A percentile compares a stretch with the other conserved stretches of the same genome.
These are phyloP conservation scores for Pseudomyrmex sp. DNA, from an alignment of 1,140 invertebrate species.

Conservation along the genomic window DNA sequence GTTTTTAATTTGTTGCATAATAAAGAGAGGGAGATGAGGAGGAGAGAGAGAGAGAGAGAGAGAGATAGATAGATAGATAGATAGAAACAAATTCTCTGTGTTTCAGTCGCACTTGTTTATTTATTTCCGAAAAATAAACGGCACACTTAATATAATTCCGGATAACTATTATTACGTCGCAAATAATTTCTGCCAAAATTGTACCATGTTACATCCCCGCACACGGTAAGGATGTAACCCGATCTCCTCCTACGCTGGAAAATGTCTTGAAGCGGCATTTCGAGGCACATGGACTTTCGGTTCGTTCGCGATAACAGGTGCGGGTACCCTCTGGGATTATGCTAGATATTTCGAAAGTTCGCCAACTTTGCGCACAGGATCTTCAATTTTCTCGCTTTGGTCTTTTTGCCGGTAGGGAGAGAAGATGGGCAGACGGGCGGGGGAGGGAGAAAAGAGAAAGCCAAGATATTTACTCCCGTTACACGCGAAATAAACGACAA, in stretches of 20 bases:
- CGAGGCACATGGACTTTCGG: slow-evolving; percentile 43
- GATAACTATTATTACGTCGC: slow-evolving; percentile 29
- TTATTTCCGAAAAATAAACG: background rate
- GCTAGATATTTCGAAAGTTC: slow-evolving; percentile 69
- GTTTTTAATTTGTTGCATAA: too few species aligned
- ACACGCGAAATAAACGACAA: slow-evolving; percentile 32
- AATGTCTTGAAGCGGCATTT: slow-evolving; percentile 57
- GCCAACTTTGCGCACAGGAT: slow-evolving; percentile 58
- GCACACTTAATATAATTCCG: background rate
- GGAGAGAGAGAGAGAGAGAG: too few species aligned
- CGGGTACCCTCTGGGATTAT: slow-evolving; percentile 64
- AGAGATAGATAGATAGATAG: too few species aligned
- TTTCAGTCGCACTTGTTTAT: background rate
- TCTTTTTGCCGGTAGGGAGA: slow-evolving; percentile 8
- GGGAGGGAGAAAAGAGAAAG: background rate
- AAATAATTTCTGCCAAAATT: slow-evolving; percentile 30
- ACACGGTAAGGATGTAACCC: too few species aligned
- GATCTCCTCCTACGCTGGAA: slow-evolving; percentile 43
- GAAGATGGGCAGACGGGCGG: too few species aligned
- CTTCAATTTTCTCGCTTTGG: slow-evolving; percentile 36
- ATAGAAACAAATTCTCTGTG: background rate
- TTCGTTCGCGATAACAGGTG: slow-evolving; percentile 56
- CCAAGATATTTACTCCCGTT: slow-evolving; percentile 50
- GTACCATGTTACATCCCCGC: background rate
- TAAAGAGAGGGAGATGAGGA: too few species aligned